Evolutionary conservation across 2,888 invertebrate species (phyloP).

Genomic region (Stenchaetothrips biformis): DNA sequence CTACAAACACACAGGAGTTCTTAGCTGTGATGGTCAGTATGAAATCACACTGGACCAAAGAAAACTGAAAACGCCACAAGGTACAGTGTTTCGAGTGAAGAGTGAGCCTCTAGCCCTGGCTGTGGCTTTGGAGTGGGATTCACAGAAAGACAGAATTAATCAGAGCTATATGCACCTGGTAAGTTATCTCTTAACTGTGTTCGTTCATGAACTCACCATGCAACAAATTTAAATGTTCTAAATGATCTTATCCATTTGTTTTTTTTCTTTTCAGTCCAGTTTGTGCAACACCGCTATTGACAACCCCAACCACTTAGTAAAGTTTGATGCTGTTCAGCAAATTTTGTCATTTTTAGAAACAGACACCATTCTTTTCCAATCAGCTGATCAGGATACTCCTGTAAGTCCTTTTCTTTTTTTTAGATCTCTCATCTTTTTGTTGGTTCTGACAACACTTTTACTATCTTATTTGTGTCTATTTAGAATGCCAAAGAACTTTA

Average conservation of each 20-base stretch:
- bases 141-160: constrained; percentile 71
- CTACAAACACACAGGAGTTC: constrained; percentile 66
- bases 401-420: constrained; percentile 37
- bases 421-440: not conserved
- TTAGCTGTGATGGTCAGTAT: constrained; percentile 64
- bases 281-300: constrained; percentile 87
- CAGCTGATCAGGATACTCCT: constrained; percentile 44
- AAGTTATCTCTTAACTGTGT: constrained; percentile 40
- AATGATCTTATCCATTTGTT: constrained; percentile 26
- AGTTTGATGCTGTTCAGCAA: constrained; percentile 69
- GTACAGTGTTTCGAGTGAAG: constrained; percentile 67
- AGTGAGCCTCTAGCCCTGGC: constrained; percentile 87
- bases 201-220: no score
- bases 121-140: constrained; percentile 91
- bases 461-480: constrained; percentile 29
- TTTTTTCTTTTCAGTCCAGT: constrained; percentile 60
- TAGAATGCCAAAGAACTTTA: constrained; percentile 74
- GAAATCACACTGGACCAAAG: constrained; percentile 85
- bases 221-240: not conserved
- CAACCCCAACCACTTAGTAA: constrained; percentile 78
- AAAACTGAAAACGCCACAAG: constrained; percentile 85
- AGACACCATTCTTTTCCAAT: constrained; percentile 75
- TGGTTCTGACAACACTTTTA: no score
- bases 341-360: constrained; percentile 75
- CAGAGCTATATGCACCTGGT: constrained; percentile 86